Evolutionary conservation across 2,113 vertebrate species (phyloP), one percentile per base, ranked within the genome.

Genomic region (Pterocles gutturalis): DNA sequence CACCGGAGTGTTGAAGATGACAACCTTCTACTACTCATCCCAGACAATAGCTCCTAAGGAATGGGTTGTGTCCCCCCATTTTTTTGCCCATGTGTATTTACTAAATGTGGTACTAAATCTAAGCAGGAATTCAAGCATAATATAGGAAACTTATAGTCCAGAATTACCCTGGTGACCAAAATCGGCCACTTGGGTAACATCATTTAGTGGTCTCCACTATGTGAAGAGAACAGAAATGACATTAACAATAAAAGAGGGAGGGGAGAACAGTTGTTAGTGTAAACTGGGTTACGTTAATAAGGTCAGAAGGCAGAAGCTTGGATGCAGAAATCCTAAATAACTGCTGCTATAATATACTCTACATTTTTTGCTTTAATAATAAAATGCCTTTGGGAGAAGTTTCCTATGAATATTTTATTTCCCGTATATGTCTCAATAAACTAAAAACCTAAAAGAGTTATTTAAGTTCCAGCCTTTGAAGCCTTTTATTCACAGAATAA

Each of bases 1-100:
- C 90, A 89, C 91, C 95, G 97, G 96, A 98, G 97, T 96, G 98
- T 98, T 98, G 98, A 97, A 83, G 94, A 94, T 97, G 98, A 98
- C 98, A 98, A 92, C 94, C 97, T 93, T 95, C 94, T 83, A 11
- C 97, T 96, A 96, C 94, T 97, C 97, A 91, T 96, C 96, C 96
- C 98, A 98, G 98, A 98, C 97, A 96, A 89, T n/a, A 97, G 96
- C 72, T 97, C 91, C 96, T 41, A 46, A 97, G 96, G 92, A 97
- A 87, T 22, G 66, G 60, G 31, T 48, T 10, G 0, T 38, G 43
- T 17, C 8, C 36, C 71, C 33, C 31, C 26, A 26, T 28, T 28
- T 28, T 55, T 66, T 34, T 81, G 38, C 83, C 91, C 91, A 2
- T 51, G 91, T 71, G 88, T 90, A 70, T 93, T 92, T 94, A 54